Conservation (phyloP, 2,113 vertebrate genomes). For the Cichladusa arquata region DNA sequence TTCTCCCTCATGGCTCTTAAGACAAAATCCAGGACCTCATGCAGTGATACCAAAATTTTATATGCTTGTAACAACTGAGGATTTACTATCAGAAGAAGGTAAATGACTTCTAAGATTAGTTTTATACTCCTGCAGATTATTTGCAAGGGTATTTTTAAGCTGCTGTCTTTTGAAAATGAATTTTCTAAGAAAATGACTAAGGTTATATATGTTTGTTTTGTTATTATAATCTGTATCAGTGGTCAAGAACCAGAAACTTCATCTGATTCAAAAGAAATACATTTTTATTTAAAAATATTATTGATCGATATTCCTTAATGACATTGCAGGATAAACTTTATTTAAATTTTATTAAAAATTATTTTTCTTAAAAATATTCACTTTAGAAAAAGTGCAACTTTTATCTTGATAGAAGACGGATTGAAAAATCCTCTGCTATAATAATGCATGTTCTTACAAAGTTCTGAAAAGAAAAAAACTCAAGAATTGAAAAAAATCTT, state of each 20-base stretch:
- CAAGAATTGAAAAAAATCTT: not conserved
- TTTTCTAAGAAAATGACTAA: not conserved
- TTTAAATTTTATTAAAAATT: accelerated
- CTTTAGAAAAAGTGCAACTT: not conserved
- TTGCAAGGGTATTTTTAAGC: not conserved
- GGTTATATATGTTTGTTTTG: not conserved
- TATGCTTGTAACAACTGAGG: not conserved
- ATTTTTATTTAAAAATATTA: no score
- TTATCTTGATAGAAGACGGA: not conserved
- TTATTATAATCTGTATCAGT: not conserved
- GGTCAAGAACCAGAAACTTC: not conserved
- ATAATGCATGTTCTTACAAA: not conserved
- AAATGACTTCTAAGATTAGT: not conserved
- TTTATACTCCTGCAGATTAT: not conserved
- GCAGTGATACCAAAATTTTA: not conserved
- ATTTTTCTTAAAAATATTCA: not conserved
- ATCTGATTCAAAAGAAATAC: not conserved
- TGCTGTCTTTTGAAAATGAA: not conserved
- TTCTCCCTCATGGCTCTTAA: not conserved
- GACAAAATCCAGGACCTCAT: not conserved
- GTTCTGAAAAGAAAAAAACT: not conserved
- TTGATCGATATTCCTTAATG: not conserved
- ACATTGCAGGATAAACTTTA: not conserved
- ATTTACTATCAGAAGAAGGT: not conserved
- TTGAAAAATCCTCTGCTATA: not conserved